Evolutionary conservation across 2,113 vertebrate species (phyloP), one percentile per base, ranked within the genome.

Genomic region (Rhinolophus ferrumequinum): DNA sequence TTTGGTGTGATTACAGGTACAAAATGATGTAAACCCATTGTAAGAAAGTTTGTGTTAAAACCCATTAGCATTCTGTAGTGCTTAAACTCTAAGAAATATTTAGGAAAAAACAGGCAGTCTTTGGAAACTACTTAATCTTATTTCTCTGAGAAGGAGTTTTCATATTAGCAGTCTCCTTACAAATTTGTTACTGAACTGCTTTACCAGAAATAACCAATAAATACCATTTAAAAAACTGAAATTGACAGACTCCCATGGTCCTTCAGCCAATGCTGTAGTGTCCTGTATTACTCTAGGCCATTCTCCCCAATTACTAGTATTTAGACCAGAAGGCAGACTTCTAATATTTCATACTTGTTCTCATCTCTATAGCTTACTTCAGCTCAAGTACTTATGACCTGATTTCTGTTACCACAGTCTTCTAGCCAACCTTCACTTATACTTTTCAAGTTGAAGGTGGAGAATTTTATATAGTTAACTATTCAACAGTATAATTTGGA

Each of bases 11-110:
- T 70, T 73, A 64, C 7, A 92, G 33, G 18, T 73, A 73, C 88
- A 26, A 41, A 52, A 44, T 62, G 14, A 26, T 77, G 6, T 83
- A 89, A 92, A 80, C 14, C 15, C 21, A 60, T 58, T 80, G 15
- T 80, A 76, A 96, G 82, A 91, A 90, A 91, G 44, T 76, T 72
- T 91, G n/a, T 88, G 60, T 91, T 84, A 73, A 83, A 90, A 77
- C 24, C 24, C 21, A 24, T 96, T n/a, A 47, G n/a, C 50, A 81
- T 54, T 69, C 64, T 84, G 6, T 86, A 75, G 50, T 84, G 44
- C 62, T 52, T 58, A 86, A 73, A 81, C 58, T 91, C 38, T 81
- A 35, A 92, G 50, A 83, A 67, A 76, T n/a, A 30, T 28, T 18
- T 21, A 82, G 58, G 30, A 15, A 54, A 87, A 86, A 21, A 50